A percentile compares a stretch with the other conserved stretches of the same genome.
Evolutionary conservation across 23 tunicate genomes (phyloP).

Genomic region (Corella eumyota): DNA sequence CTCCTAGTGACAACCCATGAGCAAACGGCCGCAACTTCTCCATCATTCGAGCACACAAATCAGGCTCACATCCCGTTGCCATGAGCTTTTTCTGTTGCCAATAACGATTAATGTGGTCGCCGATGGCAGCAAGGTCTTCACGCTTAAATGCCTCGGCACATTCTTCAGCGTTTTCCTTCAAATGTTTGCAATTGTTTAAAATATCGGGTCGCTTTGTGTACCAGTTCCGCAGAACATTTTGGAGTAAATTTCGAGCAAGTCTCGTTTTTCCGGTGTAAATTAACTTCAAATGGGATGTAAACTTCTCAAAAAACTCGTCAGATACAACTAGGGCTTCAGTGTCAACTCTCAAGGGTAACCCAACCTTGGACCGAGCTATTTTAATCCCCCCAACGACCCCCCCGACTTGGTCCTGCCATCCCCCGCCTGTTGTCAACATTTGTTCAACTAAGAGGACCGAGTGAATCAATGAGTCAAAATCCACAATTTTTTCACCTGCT

Average conservation of each 20-base stretch:
- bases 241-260: conserved; percentile 77
- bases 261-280: conserved; percentile 89
- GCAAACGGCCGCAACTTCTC: conserved; percentile 14
- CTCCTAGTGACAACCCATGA: conserved; percentile 49
- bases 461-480: conserved; percentile 46
- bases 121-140: conserved; percentile 22
- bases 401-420: conserved; percentile 97
- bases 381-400: conserved; percentile 79
- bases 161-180: conserved; percentile 43
- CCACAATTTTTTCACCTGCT: conserved; percentile 30
- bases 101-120: conserved; percentile 47
- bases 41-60: conserved; percentile 52
- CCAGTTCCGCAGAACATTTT: conserved; percentile 85
- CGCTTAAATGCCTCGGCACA: conserved; percentile 39
- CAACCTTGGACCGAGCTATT: conserved; percentile 24
- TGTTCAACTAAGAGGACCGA: conserved; percentile 83
- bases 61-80: conserved; percentile 96
- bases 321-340: conserved; percentile 21
- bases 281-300: conserved; percentile 40
- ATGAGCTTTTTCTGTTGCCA: conserved; percentile 84
- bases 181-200: conserved; percentile 31
- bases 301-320: conserved; percentile 20
- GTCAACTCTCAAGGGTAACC: conserved; percentile 40
- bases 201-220: conserved; percentile 48
- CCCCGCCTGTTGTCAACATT: conserved; percentile 90